phyloP scores from a whole-genome alignment of 2,113 vertebrate species.

The Sphaerodactylus townsendi region DNA sequence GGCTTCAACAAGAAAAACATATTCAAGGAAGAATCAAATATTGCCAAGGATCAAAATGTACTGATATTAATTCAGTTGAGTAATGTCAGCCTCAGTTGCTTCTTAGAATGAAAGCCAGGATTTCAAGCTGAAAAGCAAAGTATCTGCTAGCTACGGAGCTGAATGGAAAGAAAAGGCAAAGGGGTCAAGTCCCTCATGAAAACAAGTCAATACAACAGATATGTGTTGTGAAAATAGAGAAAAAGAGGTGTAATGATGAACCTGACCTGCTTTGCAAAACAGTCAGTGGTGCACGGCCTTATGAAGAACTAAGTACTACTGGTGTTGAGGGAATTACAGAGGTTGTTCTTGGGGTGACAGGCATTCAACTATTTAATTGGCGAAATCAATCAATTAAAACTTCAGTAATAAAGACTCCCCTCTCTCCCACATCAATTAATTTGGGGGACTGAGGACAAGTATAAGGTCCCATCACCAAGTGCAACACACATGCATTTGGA shows the following conservation, averaged over 20 bases:
- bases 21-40: neutral
- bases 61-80: neutral
- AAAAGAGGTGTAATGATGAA: neutral
- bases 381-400: neutral
- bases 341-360: neutral
- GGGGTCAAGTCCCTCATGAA: neutral
- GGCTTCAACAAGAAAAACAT: neutral
- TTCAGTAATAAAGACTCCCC: neutral
- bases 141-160: neutral
- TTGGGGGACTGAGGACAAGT: neutral
- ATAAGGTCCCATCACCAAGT: neutral
- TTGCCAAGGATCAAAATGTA: neutral
- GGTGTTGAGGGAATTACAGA: neutral
- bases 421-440: neutral
- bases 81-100: neutral
- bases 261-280: neutral
- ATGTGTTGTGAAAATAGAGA: neutral
- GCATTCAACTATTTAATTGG: neutral
- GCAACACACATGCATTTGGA: no score
- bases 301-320: neutral
- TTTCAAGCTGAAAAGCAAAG: neutral
- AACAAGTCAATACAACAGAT: neutral
- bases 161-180: neutral
- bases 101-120: neutral
- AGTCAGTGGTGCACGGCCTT: neutral